Evolutionary conservation across 2,797 vertebrate genomes (phyloP).

Genomic region (Anabas testudineus): DNA sequence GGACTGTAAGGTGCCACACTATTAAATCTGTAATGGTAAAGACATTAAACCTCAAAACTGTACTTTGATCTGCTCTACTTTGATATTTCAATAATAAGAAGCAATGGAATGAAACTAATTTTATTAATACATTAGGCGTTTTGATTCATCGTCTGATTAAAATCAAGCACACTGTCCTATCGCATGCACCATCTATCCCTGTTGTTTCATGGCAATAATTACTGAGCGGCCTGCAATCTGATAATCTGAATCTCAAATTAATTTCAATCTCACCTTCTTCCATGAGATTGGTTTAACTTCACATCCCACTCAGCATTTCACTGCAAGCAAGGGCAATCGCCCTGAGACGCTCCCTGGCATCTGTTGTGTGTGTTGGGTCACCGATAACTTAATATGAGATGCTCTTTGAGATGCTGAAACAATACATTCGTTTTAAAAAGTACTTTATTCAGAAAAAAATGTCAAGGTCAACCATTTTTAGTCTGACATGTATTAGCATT

Average conservation of each 20-base stretch:
- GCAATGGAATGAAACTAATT: constrained; percentile 70
- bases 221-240: constrained; percentile 44
- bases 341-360: constrained; percentile 9
- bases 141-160: constrained; percentile 72
- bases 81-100: constrained; percentile 60
- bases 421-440: constrained; percentile 33
- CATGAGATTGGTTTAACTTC: constrained; percentile 48
- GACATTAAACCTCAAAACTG: constrained; percentile 54
- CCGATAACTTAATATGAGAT: constrained; percentile 19
- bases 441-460: constrained; percentile 20
- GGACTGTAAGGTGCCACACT: constrained; percentile 32
- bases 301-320: constrained; percentile 18
- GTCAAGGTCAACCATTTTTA: constrained; percentile 44
- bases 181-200: constrained; percentile 45
- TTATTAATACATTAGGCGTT: constrained; percentile 75
- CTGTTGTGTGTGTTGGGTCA: constrained; percentile 16
- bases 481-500: constrained; percentile 11
- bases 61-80: constrained; percentile 65
- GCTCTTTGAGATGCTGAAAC: constrained; percentile 40
- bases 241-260: constrained; percentile 62
- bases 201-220: constrained; percentile 71
- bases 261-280: constrained; percentile 61
- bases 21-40: constrained; percentile 57
- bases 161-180: constrained; percentile 57
- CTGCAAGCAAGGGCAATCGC: not conserved